phyloP scores from a whole-genome alignment of 2,113 vertebrate genomes.

The Mirza zaza region DNA sequence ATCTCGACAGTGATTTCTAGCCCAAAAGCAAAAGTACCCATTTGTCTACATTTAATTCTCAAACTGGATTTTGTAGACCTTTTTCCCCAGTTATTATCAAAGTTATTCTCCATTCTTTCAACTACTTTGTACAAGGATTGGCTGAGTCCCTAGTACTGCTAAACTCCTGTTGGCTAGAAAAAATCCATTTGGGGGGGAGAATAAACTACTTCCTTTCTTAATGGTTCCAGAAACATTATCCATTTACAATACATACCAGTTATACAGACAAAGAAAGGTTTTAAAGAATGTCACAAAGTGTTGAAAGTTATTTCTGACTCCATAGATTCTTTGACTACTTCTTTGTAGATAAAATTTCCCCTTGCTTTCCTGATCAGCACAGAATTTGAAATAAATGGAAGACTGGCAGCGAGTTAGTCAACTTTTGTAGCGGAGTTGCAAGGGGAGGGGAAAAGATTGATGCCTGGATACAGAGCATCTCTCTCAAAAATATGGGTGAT shows the following conservation, averaged over 20 bases:
- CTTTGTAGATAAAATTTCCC: background rate
- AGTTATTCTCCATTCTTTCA: background rate
- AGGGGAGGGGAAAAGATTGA: background rate
- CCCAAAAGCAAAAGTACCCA: background rate
- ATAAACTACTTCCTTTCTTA: background rate
- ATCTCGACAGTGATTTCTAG: constrained; percentile 12
- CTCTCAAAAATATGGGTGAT: background rate
- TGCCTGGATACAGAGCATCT: background rate
- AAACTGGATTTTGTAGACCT: background rate
- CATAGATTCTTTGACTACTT: background rate
- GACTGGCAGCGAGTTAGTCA: background rate
- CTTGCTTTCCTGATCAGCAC: background rate
- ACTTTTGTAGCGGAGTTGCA: background rate
- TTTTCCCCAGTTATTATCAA: background rate
- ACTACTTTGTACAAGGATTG: background rate
- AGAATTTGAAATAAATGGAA: constrained; percentile 3
- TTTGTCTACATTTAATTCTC: background rate
- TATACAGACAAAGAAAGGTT: background rate
- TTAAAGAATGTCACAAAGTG: background rate
- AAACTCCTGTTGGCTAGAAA: background rate
- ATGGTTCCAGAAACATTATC: background rate
- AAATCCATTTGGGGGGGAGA: background rate
- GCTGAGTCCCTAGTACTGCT: background rate
- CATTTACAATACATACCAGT: background rate
- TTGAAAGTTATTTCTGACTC: background rate